phyloP scores from a whole-genome alignment of 2,113 vertebrate species.

The Proterorhinus semilunaris region DNA sequence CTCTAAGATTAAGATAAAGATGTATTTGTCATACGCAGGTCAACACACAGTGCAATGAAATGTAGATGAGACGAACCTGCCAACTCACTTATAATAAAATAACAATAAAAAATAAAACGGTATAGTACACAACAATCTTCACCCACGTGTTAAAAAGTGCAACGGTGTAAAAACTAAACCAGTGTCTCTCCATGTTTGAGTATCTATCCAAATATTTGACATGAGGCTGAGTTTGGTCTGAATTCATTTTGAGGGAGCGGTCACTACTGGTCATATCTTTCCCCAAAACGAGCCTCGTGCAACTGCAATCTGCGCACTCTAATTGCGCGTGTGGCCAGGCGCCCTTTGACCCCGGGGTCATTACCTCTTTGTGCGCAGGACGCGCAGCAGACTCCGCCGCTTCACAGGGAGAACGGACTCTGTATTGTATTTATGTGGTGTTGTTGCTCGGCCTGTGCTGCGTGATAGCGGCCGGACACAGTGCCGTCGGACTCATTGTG shows the following conservation, averaged over 20 bases:
- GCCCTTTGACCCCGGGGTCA: slow-evolving; percentile 76
- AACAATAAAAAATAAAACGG: too few species aligned
- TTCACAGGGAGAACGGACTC: slow-evolving; percentile 64
- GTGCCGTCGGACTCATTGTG: background rate
- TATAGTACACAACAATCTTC: too few species aligned
- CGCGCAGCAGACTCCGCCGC: slow-evolving; percentile 30
- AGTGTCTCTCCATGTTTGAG: too few species aligned
- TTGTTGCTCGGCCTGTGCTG: slow-evolving; percentile 27
- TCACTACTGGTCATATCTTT: slow-evolving; percentile 47
- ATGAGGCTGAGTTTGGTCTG: background rate
- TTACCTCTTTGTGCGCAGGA: slow-evolving; percentile 70
- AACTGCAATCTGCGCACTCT: slow-evolving; percentile 70
- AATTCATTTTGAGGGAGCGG: slow-evolving; percentile 28
- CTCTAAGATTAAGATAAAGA: too few species aligned
- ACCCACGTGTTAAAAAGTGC: too few species aligned
- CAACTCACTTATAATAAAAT: too few species aligned
- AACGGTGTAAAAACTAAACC: too few species aligned
- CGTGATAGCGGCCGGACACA: slow-evolving; percentile 46
- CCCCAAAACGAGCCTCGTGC: slow-evolving; percentile 57
- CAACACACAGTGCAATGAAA: too few species aligned
- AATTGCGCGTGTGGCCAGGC: slow-evolving; percentile 73
- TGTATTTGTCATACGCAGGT: too few species aligned
- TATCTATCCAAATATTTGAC: too few species aligned
- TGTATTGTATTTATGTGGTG: slow-evolving; percentile 32
- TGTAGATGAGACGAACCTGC: too few species aligned